These are phyloP conservation scores for Ivindomyrus marchei DNA, from an alignment of 2,113 vertebrate genomes.

Conservation along the genomic window DNA sequence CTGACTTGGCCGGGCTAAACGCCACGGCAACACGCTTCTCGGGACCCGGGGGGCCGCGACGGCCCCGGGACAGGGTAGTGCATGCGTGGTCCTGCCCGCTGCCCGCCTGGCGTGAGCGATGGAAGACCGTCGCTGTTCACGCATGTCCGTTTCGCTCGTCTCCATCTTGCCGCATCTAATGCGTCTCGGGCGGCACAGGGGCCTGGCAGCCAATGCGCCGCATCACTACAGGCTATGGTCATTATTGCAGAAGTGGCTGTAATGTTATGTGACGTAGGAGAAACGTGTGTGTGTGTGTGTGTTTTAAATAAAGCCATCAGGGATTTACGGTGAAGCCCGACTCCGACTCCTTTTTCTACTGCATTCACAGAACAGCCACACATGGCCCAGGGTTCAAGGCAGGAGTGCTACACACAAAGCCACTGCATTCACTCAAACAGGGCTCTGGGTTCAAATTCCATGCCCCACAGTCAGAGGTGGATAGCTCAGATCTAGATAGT, in stretches of 20 bases:
- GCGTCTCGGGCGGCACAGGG: background rate
- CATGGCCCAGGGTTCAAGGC: background rate
- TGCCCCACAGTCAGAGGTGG: background rate
- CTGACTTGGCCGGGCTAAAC: background rate
- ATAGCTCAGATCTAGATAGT: background rate
- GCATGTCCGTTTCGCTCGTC: background rate
- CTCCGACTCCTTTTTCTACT: background rate
- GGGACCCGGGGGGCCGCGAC: background rate
- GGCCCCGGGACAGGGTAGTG: background rate
- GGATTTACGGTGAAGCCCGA: constrained; percentile 37
- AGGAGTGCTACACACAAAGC: background rate
- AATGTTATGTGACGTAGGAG: constrained; percentile 58
- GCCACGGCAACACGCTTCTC: background rate
- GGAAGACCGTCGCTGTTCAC: background rate
- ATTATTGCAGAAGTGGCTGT: constrained; percentile 58
- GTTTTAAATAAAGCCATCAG: constrained; percentile 69
- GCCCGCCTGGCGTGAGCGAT: background rate
- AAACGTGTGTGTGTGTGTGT: constrained; percentile 48
- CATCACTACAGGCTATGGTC: constrained; percentile 55
- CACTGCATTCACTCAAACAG: background rate
- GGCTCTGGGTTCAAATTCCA: background rate
- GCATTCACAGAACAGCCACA: too few species aligned
- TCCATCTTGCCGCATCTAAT: background rate
- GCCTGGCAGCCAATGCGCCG: constrained; percentile 21
- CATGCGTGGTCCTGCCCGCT: background rate